Conservation (phyloP, 2,113 vertebrate species). For the Scomber scombrus region DNA sequence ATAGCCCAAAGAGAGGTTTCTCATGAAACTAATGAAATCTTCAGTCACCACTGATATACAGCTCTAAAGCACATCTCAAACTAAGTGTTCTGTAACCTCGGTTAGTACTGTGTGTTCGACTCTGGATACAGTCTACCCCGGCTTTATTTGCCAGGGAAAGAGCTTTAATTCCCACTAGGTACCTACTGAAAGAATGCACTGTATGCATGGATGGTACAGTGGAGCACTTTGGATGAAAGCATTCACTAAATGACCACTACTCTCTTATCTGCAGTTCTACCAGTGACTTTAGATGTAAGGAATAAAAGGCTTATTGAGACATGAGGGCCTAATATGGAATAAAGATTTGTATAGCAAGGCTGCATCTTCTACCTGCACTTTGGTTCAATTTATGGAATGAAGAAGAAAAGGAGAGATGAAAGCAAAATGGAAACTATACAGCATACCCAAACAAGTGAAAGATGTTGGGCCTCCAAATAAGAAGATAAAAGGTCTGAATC, state of each 20-base stretch:
- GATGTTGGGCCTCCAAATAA: not conserved
- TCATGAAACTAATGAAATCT: slow-evolving; percentile 6
- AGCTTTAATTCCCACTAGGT: not conserved
- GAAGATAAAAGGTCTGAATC: slow-evolving; percentile 27
- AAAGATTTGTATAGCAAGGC: not conserved
- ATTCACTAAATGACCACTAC: not conserved
- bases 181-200: not conserved
- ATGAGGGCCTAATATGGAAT: not conserved
- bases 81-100: too few relatives aligned
- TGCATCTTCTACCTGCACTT: not conserved
- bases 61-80: too few relatives aligned
- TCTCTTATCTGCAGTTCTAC: not conserved
- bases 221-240: not conserved
- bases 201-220: not conserved
- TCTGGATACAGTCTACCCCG: not conserved
- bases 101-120: not conserved
- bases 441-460: not conserved
- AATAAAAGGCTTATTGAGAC: slow-evolving; percentile 15
- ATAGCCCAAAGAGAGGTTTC: not conserved
- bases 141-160: not conserved
- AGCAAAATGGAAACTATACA: not conserved
- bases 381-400: not conserved
- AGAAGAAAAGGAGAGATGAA: not conserved
- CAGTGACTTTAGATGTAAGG: not conserved
- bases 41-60: slow-evolving; percentile 2